Evolutionary conservation across 2,888 invertebrate genomes (phyloP).

Genomic region (Nemurella pictetii): DNA sequence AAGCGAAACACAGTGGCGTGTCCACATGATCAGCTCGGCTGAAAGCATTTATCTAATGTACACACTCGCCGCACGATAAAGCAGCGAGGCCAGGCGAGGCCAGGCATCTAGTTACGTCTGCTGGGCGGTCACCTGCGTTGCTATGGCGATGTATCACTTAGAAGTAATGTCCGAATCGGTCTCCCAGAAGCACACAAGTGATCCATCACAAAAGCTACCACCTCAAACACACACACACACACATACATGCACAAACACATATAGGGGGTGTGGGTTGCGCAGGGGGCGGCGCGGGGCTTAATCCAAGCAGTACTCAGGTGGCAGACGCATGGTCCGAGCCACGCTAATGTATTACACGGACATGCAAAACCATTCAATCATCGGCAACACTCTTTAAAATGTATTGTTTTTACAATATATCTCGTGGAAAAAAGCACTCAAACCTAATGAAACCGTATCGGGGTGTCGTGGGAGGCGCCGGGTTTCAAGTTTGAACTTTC

Average conservation of each 20-base stretch:
- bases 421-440: background rate
- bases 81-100: background rate
- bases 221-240: background rate
- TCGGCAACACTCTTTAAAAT: background rate
- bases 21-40: no score
- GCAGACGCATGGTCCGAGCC: background rate
- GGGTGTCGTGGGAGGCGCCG: background rate
- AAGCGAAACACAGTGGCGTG: no score
- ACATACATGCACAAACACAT: background rate
- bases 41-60: background rate
- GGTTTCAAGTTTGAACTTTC: background rate
- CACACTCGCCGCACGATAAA: background rate
- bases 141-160: slow-evolving; percentile 26
- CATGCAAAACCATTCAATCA: slow-evolving; percentile 19
- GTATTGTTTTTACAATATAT: background rate
- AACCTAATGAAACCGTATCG: background rate
- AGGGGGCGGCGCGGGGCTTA: background rate
- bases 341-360: background rate
- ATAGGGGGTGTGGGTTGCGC: background rate
- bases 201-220: slow-evolving; percentile 21
- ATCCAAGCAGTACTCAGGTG: slow-evolving; percentile 5
- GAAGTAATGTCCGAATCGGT: slow-evolving; percentile 12
- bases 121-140: slow-evolving; percentile 8
- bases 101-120: background rate
- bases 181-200: slow-evolving; percentile 5